Evolutionary conservation across 2,797 vertebrate species (phyloP), one percentile per base, ranked within the genome.

Genomic region (Halcyon badia): DNA sequence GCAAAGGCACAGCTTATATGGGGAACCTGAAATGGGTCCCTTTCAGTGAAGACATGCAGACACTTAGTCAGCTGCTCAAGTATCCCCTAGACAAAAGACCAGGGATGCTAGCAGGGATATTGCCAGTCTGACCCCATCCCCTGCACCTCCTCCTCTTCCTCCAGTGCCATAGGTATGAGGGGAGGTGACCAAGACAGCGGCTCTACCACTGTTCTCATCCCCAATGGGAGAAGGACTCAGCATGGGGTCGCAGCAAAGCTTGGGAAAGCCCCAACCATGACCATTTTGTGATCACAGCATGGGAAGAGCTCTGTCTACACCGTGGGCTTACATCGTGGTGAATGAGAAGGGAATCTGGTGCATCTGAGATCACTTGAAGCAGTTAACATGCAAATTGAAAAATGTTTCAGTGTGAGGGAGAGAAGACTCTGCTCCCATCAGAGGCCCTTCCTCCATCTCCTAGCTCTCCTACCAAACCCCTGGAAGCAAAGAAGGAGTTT

Each of bases 271-370:
- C 22, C 0, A 0, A 7, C 13, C 28, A 4, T 14, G 19, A 28
- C 31, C 10, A 22, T 31, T 56, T 5, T 41, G 21, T 0, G 0
- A 31, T 62, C 33, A 42, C 8, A 28, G 8, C 11, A 6, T 6
- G 14, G 42, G 14, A 77, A 83, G 14, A 80, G 8, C 25, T 75
- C 57, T n/a, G 24, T n/a, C 15, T 66, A 62, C 22, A 21, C 33
- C 3, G 0, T 4, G 16, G 37, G 7, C 26, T 72, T 68, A 33
- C 39, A 19, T 5, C 25, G 6, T 14, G 5, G 17, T 68, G 52
- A 60, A 33, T 5, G 37, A 15, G 18, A 77, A 70, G 21, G n/a
- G 25, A 72, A 60, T 5, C 11, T 80, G 30, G 15, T 21, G 21
- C 26, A 4, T 31, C 65, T 57, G 54, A 70, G 31, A 70, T 16